These are phyloP conservation scores for Macroteleia sp. DNA, from an alignment of 2,888 invertebrate species.

Conservation along the genomic window DNA sequence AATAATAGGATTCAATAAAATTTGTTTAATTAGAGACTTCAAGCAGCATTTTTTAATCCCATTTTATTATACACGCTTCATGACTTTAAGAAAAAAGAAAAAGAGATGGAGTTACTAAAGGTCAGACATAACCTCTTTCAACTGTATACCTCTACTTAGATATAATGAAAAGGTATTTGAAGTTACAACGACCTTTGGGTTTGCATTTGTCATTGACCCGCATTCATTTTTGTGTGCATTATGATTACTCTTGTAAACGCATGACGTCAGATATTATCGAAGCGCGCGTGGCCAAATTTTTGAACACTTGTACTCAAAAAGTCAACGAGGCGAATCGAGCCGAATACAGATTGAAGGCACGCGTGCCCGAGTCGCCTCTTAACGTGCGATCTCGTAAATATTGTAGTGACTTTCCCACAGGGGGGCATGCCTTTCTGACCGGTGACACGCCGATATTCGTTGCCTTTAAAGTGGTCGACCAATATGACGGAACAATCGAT, in stretches of 20 bases:
- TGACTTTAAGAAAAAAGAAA: too few relatives aligned
- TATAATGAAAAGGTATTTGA: conserved; percentile 7
- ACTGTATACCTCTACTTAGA: background rate
- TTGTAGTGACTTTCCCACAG: conserved; percentile 72
- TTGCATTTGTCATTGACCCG: conserved; percentile 44
- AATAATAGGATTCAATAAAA: too few relatives aligned
- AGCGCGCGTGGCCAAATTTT: conserved; percentile 57
- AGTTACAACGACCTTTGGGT: conserved; percentile 22
- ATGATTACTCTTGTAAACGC: conserved; percentile 22
- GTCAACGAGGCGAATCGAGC: conserved; percentile 65
- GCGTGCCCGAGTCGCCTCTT: conserved; percentile 59
- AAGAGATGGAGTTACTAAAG: too few relatives aligned
- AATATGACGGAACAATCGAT: conserved; percentile 79
- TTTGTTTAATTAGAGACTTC: too few relatives aligned
- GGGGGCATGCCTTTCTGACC: conserved; percentile 58
- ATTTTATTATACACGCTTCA: too few relatives aligned
- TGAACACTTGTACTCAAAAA: conserved; percentile 60
- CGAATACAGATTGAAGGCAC: conserved; percentile 68
- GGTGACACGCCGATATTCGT: conserved; percentile 72
- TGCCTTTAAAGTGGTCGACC: conserved; percentile 74
- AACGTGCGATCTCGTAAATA: conserved; percentile 72
- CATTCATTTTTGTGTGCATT: conserved; percentile 39
- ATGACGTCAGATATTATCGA: conserved; percentile 32
- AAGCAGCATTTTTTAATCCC: too few relatives aligned
- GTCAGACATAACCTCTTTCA: too few relatives aligned